A percentile compares a stretch with the other conserved stretches of the same genome.
These are phyloP conservation scores for Amblyjoppa proteus DNA, from an alignment of 2,888 invertebrate genomes.

Conservation along the genomic window DNA sequence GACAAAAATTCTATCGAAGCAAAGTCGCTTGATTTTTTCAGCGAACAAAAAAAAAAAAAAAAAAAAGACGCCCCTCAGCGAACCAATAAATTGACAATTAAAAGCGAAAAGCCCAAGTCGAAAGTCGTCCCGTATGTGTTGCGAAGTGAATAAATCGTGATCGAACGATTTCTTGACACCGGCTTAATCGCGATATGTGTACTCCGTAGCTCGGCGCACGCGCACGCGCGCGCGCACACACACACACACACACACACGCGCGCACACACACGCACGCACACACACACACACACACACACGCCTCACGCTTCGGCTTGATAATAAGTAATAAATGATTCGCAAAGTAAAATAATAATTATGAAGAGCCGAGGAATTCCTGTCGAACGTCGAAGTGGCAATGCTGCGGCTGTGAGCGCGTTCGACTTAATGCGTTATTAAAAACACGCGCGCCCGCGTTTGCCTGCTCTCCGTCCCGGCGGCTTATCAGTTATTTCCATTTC, in stretches of 20 bases:
- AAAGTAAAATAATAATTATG: conserved; percentile 54
- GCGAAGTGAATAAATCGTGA: not conserved
- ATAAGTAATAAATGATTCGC: conserved; percentile 39
- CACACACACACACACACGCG: no score
- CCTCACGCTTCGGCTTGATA: not conserved
- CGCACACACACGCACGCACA: no score
- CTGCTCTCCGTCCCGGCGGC: conserved; percentile 78
- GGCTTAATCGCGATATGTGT: not conserved
- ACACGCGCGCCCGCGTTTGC: conserved; percentile 58
- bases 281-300: not conserved
- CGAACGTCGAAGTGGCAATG: conserved; percentile 37
- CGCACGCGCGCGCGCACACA: no score
- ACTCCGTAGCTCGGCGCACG: not conserved
- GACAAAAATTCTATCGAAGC: not conserved
- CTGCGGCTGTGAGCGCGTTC: conserved; percentile 39
- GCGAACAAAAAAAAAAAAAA: not conserved
- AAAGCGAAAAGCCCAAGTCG: not conserved
- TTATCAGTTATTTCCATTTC: conserved; percentile 87
- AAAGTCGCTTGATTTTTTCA: not conserved
- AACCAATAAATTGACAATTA: not conserved
- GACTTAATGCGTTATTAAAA: conserved; percentile 78
- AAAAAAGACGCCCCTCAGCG: not conserved
- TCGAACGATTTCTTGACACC: conserved; percentile 13
- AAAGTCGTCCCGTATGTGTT: not conserved
- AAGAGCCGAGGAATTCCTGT: conserved; percentile 52